Base-by-base conservation (phyloP, 1,140 invertebrate species). In the Bombus balteatus region DNA sequence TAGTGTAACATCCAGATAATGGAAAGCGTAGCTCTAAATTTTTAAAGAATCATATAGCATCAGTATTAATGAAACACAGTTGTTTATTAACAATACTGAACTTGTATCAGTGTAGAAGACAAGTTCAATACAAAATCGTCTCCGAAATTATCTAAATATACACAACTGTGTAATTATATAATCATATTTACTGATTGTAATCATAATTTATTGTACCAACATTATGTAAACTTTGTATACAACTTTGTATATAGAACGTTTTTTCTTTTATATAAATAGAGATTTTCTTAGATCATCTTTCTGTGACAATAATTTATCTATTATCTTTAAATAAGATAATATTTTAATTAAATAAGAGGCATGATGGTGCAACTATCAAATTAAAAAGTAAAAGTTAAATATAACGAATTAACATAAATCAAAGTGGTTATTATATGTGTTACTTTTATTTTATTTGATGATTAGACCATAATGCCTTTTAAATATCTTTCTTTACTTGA, bases 181-280 rank as follows among this genome's bases (percentile, higher is more conserved):
- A 68, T 65, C 39, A 34, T 76, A 72, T 85, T 62, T 84, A 43
- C 77, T 79, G 34, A 74, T 59, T 57, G 43, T 70, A 88, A 82
- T 88, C 6, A 83, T 75, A 83, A 80, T 87, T 84, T 79, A 88
- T 89, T 78, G 18, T 47, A 41, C 28, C 39, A 94, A 94, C 93
- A 91, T 92, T 93, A 92, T 91, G 91, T 94, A 95, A 90, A 95
- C 92, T 94, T 94, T 94, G 90, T 93, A 91, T 92, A 34, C 34
- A 34, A 34, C 34, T 34, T 34, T 34, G 34, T 2, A 34, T 62
- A 62, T 72, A 83, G 53, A 90, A 88, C 65, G 34, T 72, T 77
- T 83, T 77, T 87, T 65, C 82, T 82, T 34, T 86, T 83, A 89
- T 47, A 86, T 47, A 79, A 34, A 81, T 53, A 62, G 79, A 86